Percentiles rank a stretch among this genome's conserved stretches.
Evolutionary conservation across 2,888 invertebrate species (phyloP).

Genomic region (Latrodectus hesperus): DNA sequence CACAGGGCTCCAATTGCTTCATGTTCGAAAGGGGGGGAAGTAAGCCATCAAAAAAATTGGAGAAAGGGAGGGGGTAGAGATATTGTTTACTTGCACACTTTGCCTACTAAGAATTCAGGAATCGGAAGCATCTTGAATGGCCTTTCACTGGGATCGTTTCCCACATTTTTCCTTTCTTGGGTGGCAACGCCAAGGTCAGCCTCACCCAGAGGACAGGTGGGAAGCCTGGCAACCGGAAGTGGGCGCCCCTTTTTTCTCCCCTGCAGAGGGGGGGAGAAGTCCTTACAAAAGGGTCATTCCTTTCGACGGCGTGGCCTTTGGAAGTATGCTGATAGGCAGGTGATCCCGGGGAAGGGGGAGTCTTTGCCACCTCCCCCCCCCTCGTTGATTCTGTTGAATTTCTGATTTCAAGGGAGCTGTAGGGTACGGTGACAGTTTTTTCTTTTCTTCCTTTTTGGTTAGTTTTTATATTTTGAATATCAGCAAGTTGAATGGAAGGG

Average conservation of each 20-base stretch:
- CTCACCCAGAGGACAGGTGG: conserved; percentile 5
- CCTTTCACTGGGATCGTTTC: not conserved
- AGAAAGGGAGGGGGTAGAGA: not conserved
- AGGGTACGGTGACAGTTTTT: too few relatives aligned
- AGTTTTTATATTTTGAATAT: too few relatives aligned
- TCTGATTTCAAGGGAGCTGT: too few relatives aligned
- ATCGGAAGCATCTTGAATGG: not conserved
- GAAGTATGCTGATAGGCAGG: conserved; percentile 50
- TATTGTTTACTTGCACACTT: not conserved
- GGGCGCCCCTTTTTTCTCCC: not conserved
- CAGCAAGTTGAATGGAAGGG: too few relatives aligned
- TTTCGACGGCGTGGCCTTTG: conserved; percentile 49
- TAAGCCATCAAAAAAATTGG: not conserved
- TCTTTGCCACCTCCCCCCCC: not conserved
- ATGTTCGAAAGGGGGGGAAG: not conserved
- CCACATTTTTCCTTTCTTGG: not conserved
- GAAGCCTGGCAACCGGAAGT: conserved; percentile 3
- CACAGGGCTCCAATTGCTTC: too few relatives aligned
- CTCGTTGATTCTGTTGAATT: not conserved
- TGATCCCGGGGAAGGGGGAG: conserved; percentile 24
- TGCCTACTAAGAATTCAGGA: not conserved
- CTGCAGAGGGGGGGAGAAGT: not conserved
- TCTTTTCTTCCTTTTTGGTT: too few relatives aligned
- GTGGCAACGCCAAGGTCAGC: not conserved
- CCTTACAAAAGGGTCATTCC: conserved; percentile 21